These are phyloP conservation scores for Babylonia areolata DNA, from an alignment of 1,140 invertebrate species.

Conservation along the genomic window DNA sequence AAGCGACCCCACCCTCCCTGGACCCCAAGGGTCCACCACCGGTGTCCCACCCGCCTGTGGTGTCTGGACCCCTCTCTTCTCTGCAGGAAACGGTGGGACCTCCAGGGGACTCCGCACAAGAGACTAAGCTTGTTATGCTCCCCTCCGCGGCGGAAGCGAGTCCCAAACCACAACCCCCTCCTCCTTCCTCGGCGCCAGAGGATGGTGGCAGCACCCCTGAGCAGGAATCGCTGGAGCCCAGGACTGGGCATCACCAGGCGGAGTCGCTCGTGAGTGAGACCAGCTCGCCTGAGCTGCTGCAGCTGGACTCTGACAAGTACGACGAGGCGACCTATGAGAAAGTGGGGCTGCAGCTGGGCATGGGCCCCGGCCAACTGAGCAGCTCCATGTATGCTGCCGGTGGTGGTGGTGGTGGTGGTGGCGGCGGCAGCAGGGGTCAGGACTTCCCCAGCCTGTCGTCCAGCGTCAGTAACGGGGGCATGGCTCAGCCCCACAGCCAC, in stretches of 20 bases:
- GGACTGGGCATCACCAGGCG: not conserved
- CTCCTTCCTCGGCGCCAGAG: not conserved
- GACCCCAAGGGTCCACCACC: not conserved
- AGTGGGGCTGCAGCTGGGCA: not conserved
- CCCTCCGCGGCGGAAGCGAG: not conserved
- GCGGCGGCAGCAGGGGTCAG: not conserved
- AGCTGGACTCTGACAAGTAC: conserved; percentile 37
- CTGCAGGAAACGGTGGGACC: conserved; percentile 21
- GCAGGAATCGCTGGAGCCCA: conserved; percentile 1
- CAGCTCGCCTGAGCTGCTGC: conserved; percentile 17
- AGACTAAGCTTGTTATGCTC: conserved; percentile 6
- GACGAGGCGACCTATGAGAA: conserved; percentile 33
- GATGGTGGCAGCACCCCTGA: not conserved
- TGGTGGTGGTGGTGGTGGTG: not conserved
- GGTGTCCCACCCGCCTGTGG: not conserved
- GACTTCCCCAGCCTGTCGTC: conserved; percentile 37
- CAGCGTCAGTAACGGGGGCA: conserved; percentile 10
- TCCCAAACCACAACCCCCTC: no score
- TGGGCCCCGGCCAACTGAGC: not conserved
- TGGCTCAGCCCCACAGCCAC: not conserved
- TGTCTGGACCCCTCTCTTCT: not conserved
- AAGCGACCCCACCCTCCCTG: not conserved
- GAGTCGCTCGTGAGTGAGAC: not conserved
- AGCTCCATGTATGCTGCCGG: conserved; percentile 19
- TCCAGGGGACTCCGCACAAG: not conserved